phyloP scores from a whole-genome alignment of 2,797 vertebrate species.

The Bradypodion pumilum region DNA sequence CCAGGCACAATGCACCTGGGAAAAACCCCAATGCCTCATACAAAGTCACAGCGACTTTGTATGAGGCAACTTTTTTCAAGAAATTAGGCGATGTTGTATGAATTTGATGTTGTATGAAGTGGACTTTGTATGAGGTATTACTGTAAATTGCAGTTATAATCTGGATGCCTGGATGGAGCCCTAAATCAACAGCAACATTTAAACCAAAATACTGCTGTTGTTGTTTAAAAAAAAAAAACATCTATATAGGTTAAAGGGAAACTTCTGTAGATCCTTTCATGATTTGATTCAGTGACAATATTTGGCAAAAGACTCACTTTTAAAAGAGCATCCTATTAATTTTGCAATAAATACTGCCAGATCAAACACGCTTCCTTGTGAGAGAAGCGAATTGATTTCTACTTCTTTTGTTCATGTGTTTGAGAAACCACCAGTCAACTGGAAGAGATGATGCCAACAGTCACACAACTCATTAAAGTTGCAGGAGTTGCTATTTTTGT shows the following conservation, averaged over 20 bases:
- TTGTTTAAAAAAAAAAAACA: constrained; percentile 39
- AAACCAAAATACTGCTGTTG: not conserved
- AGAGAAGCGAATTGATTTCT: constrained; percentile 35
- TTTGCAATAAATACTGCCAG: constrained; percentile 36
- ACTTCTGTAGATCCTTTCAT: constrained; percentile 35
- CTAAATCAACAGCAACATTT: not conserved
- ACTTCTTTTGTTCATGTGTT: constrained; percentile 13
- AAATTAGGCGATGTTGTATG: no score
- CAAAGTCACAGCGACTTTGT: no score
- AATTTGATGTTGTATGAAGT: no score
- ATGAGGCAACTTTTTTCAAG: no score
- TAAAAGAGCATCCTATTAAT: constrained; percentile 30
- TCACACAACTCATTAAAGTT: constrained; percentile 32
- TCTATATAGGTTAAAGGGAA: constrained; percentile 46
- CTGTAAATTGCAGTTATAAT: not conserved
- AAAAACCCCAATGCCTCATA: no score
- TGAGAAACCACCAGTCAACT: not conserved
- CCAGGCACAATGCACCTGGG: no score
- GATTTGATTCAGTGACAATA: not conserved
- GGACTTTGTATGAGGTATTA: no score
- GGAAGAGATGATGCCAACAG: not conserved
- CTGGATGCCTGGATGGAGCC: not conserved
- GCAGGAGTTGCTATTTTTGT: constrained; percentile 23
- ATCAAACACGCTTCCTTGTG: not conserved
- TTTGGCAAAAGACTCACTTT: constrained; percentile 39